Conservation (phyloP, 2,888 invertebrate species). For the Heteromurus nitidus region DNA sequence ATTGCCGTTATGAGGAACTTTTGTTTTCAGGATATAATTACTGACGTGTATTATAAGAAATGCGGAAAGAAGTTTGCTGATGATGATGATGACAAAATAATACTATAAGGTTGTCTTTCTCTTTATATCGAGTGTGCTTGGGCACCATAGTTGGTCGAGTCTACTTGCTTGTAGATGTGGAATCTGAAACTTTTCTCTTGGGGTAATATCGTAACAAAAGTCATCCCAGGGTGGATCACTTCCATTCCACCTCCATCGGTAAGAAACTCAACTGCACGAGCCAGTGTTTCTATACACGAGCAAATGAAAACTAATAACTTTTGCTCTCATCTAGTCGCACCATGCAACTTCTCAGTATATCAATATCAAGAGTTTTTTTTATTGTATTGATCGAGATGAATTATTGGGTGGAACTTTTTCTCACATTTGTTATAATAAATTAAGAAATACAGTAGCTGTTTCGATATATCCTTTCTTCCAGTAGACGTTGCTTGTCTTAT, state of each 20-base stretch:
- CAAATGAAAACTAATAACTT: too few relatives aligned
- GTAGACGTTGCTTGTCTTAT: too few relatives aligned
- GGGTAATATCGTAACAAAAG: conserved; percentile 25
- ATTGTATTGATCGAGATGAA: too few relatives aligned
- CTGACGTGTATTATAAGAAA: not conserved
- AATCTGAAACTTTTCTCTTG: conserved; percentile 54
- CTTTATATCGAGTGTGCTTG: not conserved
- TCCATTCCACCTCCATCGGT: conserved; percentile 46
- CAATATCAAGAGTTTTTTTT: too few relatives aligned
- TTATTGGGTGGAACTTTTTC: too few relatives aligned
- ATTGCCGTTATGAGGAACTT: not conserved
- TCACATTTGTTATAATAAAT: too few relatives aligned
- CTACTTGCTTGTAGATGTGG: conserved; percentile 53
- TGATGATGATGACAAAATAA: not conserved
- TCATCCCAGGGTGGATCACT: conserved; percentile 44
- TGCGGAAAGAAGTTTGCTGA: not conserved
- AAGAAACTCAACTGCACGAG: conserved; percentile 23
- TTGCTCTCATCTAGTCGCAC: too few relatives aligned
- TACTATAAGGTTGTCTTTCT: not conserved
- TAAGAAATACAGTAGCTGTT: too few relatives aligned
- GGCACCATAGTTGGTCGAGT: conserved; percentile 18
- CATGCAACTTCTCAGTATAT: too few relatives aligned
- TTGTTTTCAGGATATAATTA: not conserved
- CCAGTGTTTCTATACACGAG: too few relatives aligned
- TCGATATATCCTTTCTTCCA: too few relatives aligned